Conservation (phyloP, 2,113 vertebrate species). For the Bufo gargarizans region DNA sequence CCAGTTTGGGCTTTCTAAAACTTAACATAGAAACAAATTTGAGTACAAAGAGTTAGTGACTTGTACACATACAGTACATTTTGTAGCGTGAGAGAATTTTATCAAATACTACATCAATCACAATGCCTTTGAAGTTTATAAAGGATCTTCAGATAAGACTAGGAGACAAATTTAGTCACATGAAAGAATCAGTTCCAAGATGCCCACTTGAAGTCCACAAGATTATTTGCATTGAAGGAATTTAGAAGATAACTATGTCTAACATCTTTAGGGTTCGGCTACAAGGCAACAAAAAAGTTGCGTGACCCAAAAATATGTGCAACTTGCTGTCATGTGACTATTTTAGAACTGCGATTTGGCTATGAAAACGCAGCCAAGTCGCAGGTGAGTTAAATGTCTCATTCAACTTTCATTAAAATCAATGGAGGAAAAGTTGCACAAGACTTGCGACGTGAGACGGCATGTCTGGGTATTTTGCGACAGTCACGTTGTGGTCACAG, state of each 20-base stretch:
- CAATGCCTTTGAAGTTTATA: constrained; percentile 9
- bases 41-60: background rate
- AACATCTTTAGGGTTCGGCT: background rate
- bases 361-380: too few species aligned
- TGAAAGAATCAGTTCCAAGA: background rate
- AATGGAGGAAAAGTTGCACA: too few species aligned
- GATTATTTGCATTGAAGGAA: background rate
- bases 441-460: too few species aligned
- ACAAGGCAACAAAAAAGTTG: too few species aligned
- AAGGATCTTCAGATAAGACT: background rate
- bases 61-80: background rate
- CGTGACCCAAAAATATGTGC: too few species aligned
- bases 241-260: background rate
- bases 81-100: constrained; percentile 6
- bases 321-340: too few species aligned
- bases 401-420: too few species aligned
- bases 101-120: background rate
- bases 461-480: too few species aligned
- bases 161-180: background rate
- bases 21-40: background rate
- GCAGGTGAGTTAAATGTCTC: too few species aligned
- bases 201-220: background rate
- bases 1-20: too few species aligned
- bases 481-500: too few species aligned
- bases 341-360: too few species aligned